Evolutionary conservation across 2,113 vertebrate species (phyloP), one percentile per base, ranked within the genome.

Genomic region (Pedionomus torquatus): DNA sequence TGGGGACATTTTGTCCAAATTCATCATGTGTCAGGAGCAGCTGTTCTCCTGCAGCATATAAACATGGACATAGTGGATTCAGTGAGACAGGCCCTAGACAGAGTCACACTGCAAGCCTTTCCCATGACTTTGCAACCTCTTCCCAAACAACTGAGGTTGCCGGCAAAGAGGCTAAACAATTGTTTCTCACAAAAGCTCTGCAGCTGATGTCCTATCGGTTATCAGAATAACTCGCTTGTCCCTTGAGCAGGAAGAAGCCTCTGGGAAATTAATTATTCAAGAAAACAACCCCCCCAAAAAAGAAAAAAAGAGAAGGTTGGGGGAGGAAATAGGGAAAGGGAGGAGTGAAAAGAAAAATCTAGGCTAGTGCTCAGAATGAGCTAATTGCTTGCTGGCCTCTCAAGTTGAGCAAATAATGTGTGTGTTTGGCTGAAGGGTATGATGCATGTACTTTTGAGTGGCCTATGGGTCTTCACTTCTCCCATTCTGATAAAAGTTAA

Each of bases 81-180:
- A 96, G 96, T 95, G 97, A 98, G 96, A 95, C 94, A 94, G 97
- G 95, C 97, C 97, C 97, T 96, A 90, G 86, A 41, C 95, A 95
- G 98, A 96, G 95, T 97, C 97, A 96, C 97, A 94, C 97, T 97
- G 88, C 97, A 96, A 96, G 96, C 95, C 96, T 98, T 99, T 99
- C 99, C 99, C 98, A 98, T 98, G 98, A 99, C 98, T 99, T 99
- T 98, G 95, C 98, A 99, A 98, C 98, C 98, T 98, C 98, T 99
- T 98, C 97, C 98, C 98, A 98, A 98, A 98, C 94, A 98, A 97
- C 97, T 91, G 96, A 98, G 94, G 97, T 98, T 98, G 97, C 98
- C 95, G 96, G 98, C 97, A 97, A 94, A 93, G 97, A 81, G 76
- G 80, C 92, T 81, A 97, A 97, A 98, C 98, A 98, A 98, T 99